Percentiles rank a stretch among this genome's conserved stretches.
These are phyloP conservation scores for Corythoichthys intestinalis DNA, from an alignment of 2,113 vertebrate species.

Conservation along the genomic window DNA sequence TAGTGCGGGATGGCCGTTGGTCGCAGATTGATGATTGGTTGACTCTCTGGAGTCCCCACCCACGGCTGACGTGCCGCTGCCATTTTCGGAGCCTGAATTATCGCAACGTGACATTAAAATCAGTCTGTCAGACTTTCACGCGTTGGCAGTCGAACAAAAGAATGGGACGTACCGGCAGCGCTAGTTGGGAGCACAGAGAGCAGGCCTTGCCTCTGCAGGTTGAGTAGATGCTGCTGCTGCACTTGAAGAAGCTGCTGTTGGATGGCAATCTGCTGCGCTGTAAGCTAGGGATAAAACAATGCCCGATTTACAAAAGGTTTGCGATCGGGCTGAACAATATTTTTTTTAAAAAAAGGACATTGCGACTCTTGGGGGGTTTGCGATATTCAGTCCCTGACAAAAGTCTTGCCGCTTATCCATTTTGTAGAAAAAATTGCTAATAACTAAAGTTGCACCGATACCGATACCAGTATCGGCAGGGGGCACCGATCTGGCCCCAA, in stretches of 20 bases:
- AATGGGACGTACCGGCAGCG: slow-evolving; percentile 74
- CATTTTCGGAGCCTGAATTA: slow-evolving; percentile 57
- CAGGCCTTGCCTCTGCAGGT: slow-evolving; percentile 93
- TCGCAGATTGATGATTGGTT: slow-evolving; percentile 51
- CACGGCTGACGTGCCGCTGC: slow-evolving; percentile 26
- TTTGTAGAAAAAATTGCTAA: too few relatives aligned
- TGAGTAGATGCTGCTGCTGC: slow-evolving; percentile 96
- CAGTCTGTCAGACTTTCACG: not conserved
- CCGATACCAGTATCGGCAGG: too few relatives aligned
- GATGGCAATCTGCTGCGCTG: slow-evolving; percentile 92
- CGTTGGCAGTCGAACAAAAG: not conserved
- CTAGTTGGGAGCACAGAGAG: slow-evolving; percentile 83
- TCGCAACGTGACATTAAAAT: not conserved
- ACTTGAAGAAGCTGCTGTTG: slow-evolving; percentile 98
- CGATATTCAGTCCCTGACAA: too few relatives aligned
- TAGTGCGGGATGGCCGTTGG: slow-evolving; percentile 60
- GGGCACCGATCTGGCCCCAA: too few relatives aligned
- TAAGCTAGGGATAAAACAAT: slow-evolving; percentile 72
- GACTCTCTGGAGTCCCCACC: slow-evolving; percentile 54
- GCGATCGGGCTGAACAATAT: too few relatives aligned
- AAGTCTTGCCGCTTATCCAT: too few relatives aligned
- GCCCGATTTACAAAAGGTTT: not conserved
- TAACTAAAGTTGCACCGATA: too few relatives aligned
- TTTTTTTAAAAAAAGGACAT: too few relatives aligned
- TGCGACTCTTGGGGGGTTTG: too few relatives aligned